These are phyloP conservation scores for Falco naumanni DNA, from an alignment of 2,797 vertebrate genomes.

Conservation along the genomic window DNA sequence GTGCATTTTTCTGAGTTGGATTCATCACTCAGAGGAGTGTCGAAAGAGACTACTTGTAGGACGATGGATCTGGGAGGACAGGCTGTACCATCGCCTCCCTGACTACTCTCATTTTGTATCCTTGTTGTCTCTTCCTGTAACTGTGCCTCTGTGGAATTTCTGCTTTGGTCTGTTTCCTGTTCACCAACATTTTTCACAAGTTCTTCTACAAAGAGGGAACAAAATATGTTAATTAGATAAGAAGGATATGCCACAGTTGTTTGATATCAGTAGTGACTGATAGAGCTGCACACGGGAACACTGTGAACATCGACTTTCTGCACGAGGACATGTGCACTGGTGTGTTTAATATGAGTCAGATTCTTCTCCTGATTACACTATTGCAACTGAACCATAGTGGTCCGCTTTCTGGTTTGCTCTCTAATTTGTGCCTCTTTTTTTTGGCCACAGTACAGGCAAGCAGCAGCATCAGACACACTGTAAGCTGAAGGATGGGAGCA, in stretches of 20 bases:
- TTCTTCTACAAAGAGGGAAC: conserved; percentile 70
- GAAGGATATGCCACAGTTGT: conserved; percentile 5
- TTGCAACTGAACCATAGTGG: not conserved
- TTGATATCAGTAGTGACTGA: conserved; percentile 31
- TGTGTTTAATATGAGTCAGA: not conserved
- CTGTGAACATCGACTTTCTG: not conserved
- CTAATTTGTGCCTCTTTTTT: not conserved
- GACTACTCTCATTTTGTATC: conserved; percentile 56
- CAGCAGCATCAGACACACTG: not conserved
- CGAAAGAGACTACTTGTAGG: conserved; percentile 47
- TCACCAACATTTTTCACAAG: conserved; percentile 41
- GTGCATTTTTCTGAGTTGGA: conserved; percentile 32
- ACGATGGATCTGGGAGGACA: conserved; percentile 41
- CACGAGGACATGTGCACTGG: not conserved
- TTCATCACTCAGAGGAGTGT: conserved; percentile 35
- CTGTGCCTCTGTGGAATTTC: conserved; percentile 37
- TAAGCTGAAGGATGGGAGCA: not conserved
- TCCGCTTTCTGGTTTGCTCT: not conserved
- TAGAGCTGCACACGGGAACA: not conserved
- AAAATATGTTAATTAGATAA: conserved; percentile 64
- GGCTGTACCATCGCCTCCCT: conserved; percentile 32
- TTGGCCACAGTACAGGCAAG: not conserved
- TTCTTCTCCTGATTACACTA: not conserved
- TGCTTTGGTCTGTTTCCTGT: conserved; percentile 58
- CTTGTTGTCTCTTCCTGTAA: conserved; percentile 50